A percentile compares a stretch with the other conserved stretches of the same genome.
phyloP scores from a whole-genome alignment of 2,888 invertebrate species.

The Rapana venosa region DNA sequence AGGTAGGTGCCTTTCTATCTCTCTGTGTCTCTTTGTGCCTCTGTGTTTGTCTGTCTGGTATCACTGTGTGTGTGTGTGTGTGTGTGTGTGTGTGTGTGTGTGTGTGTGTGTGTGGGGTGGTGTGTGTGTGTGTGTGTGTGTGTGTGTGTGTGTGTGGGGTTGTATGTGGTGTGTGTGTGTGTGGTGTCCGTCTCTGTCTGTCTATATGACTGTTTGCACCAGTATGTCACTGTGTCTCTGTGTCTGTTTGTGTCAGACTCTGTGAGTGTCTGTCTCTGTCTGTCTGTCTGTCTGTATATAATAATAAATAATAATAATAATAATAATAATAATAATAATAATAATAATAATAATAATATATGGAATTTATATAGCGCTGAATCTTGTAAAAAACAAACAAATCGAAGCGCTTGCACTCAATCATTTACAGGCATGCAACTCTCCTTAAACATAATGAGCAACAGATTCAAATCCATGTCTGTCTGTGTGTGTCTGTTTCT shows the following conservation, averaged over 20 bases:
- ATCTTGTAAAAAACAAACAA: too few relatives aligned
- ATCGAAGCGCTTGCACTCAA: too few relatives aligned
- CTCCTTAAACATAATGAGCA: too few relatives aligned
- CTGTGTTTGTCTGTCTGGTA: neutral
- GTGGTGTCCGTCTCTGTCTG: neutral
- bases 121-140: neutral
- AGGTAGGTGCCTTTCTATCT: neutral
- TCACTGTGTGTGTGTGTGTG: neutral
- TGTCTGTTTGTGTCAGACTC: neutral
- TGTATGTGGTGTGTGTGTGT: neutral
- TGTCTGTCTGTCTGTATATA: neutral
- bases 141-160: neutral
- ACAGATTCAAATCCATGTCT: too few relatives aligned
- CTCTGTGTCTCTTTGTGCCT: neutral
- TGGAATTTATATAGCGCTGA: too few relatives aligned
- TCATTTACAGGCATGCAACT: too few relatives aligned
- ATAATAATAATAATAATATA: too few relatives aligned
- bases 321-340: too few relatives aligned
- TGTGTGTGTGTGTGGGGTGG: neutral
- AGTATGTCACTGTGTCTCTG: neutral
- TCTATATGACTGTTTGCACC: neutral
- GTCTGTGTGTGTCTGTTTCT: neutral
- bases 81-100: neutral
- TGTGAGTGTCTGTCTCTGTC: neutral
- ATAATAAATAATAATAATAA: too few relatives aligned